phyloP scores from a whole-genome alignment of 2,888 invertebrate genomes.

The Cryptocheilus praepositus region DNA sequence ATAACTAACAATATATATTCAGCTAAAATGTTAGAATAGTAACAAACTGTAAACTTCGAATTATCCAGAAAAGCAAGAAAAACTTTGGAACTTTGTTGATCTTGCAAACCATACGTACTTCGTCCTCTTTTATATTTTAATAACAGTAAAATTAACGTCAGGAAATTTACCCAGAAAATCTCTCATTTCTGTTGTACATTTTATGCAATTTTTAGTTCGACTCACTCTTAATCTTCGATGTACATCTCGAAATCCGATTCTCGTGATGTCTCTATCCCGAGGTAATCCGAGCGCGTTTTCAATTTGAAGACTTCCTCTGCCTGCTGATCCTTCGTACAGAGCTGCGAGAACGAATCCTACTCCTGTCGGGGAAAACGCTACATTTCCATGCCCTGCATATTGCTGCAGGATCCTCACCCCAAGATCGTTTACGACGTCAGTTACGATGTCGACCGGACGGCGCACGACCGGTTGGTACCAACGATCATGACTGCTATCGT shows the following conservation, averaged over 20 bases:
- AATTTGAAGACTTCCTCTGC: conserved; percentile 84
- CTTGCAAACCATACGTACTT: too few species aligned
- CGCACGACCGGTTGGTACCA: conserved; percentile 53
- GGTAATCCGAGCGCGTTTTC: conserved; percentile 83
- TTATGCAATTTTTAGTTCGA: too few species aligned
- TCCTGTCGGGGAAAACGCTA: conserved; percentile 90
- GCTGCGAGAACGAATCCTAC: conserved; percentile 87
- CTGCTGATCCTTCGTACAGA: conserved; percentile 86
- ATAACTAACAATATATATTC: too few species aligned
- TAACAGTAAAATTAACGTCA: too few species aligned
- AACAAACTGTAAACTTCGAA: too few species aligned
- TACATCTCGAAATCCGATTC: conserved; percentile 88
- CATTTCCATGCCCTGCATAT: conserved; percentile 76
- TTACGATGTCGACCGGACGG: conserved; percentile 84
- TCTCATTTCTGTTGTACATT: too few species aligned
- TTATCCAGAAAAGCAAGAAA: too few species aligned
- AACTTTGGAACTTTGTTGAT: too few species aligned
- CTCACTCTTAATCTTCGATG: conserved; percentile 88
- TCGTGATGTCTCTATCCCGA: conserved; percentile 82
- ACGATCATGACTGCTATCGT: conserved; percentile 42
- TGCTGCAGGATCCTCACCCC: conserved; percentile 75
- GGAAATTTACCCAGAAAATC: too few species aligned
- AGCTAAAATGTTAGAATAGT: too few species aligned
- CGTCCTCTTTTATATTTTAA: too few species aligned
- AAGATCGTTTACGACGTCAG: conserved; percentile 86